These are phyloP conservation scores for Ovis canadensis DNA, from an alignment of 2,113 vertebrate genomes.

Conservation along the genomic window DNA sequence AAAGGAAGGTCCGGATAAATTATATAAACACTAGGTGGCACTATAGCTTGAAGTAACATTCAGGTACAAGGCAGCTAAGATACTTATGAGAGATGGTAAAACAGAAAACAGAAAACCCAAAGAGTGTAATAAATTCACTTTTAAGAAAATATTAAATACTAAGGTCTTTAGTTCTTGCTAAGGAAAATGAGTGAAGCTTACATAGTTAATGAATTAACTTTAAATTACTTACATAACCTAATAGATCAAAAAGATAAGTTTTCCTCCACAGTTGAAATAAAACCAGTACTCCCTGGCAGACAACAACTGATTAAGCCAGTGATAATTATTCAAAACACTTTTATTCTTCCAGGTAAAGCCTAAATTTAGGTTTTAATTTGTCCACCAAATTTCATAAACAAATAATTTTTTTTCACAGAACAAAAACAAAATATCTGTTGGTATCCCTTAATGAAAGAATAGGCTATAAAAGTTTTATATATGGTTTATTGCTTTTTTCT, in stretches of 20 bases:
- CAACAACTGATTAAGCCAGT: neutral
- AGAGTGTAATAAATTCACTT: neutral
- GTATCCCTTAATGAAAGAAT: neutral
- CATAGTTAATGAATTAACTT: neutral
- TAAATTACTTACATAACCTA: neutral
- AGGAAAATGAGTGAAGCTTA: neutral
- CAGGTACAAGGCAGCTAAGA: neutral
- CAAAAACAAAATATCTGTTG: neutral
- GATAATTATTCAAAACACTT: slow-evolving; percentile 16
- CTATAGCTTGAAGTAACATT: slow-evolving; percentile 53
- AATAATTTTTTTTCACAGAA: neutral
- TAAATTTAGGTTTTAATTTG: slow-evolving; percentile 23
- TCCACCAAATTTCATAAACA: neutral
- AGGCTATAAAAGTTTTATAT: neutral
- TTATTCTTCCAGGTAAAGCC: neutral
- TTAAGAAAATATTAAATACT: slow-evolving; percentile 33
- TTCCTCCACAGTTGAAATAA: neutral
- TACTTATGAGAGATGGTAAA: neutral
- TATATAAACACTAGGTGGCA: slow-evolving; percentile 62
- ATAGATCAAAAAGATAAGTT: neutral
- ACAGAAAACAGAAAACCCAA: neutral
- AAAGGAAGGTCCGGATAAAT: neutral
- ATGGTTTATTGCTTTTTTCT: neutral
- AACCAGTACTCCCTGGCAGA: neutral
- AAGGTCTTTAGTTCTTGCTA: neutral